Conservation (phyloP, 2,113 vertebrate genomes). For the western clawed frog (Xenopus tropicalis) region DNA sequence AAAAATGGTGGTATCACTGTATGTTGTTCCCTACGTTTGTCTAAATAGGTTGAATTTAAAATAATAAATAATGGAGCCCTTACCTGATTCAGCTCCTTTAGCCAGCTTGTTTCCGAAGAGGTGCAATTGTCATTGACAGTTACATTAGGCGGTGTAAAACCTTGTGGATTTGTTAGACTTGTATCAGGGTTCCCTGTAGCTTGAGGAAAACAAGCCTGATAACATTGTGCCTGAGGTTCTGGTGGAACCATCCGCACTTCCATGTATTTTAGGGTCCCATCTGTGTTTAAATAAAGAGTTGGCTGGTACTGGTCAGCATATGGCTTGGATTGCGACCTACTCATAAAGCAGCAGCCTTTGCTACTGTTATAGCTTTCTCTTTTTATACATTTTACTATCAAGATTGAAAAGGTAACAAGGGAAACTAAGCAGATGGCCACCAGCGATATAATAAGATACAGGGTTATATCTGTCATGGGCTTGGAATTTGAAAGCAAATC, state of each 20-base stretch:
- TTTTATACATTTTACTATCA: slow-evolving; percentile 56
- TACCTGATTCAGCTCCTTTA: slow-evolving; percentile 65
- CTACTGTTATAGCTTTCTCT: slow-evolving; percentile 32
- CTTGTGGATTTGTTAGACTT: slow-evolving; percentile 61
- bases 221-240: slow-evolving; percentile 71
- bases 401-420: slow-evolving; percentile 56
- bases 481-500: slow-evolving; percentile 60
- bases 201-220: slow-evolving; percentile 76
- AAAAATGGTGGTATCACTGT: too few species aligned
- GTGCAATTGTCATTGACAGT: slow-evolving; percentile 51
- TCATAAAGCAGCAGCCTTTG: slow-evolving; percentile 62
- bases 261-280: slow-evolving; percentile 85
- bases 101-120: slow-evolving; percentile 51
- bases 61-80: slow-evolving; percentile 22
- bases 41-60: too few species aligned
- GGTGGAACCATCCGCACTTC: slow-evolving; percentile 81
- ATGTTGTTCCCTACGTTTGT: too few species aligned
- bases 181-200: slow-evolving; percentile 76
- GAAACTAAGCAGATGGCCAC: slow-evolving; percentile 59
- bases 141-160: slow-evolving; percentile 54
- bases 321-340: slow-evolving; percentile 57
- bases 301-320: slow-evolving; percentile 75
- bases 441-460: slow-evolving; percentile 61
- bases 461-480: slow-evolving; percentile 54
- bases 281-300: slow-evolving; percentile 79